A percentile compares a stretch with the other conserved stretches of the same genome.
Evolutionary conservation across 2,888 invertebrate species (phyloP).

Genomic region (Lepeophtheirus nordmannii): DNA sequence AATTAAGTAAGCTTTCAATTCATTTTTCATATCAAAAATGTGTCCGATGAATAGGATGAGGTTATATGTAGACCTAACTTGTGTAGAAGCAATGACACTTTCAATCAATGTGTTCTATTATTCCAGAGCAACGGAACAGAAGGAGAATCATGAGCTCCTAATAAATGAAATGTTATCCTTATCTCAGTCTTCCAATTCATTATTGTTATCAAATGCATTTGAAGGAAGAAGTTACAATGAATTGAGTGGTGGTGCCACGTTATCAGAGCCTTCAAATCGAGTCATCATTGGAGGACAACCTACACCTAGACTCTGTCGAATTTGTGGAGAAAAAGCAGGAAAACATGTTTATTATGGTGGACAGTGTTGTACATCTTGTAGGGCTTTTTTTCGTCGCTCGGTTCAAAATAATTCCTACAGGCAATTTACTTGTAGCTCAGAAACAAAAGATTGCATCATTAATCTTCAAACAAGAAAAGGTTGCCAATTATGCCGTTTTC

Average conservation of each 20-base stretch:
- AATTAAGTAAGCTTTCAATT: background rate
- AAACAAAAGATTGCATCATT: slow-evolving; percentile 29
- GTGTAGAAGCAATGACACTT: background rate
- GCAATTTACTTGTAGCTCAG: slow-evolving; percentile 30
- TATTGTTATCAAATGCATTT: background rate
- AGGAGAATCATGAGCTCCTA: background rate
- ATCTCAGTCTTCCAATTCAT: background rate
- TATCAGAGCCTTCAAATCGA: too few relatives aligned
- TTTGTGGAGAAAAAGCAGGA: slow-evolving; percentile 14
- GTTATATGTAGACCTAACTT: too few relatives aligned
- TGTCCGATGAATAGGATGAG: background rate
- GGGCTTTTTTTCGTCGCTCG: slow-evolving; percentile 30
- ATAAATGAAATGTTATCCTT: background rate
- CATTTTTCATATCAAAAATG: background rate
- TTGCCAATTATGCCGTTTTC: slow-evolving; percentile 30
- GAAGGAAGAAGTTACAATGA: too few relatives aligned
- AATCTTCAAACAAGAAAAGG: slow-evolving; percentile 30
- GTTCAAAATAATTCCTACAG: slow-evolving; percentile 30
- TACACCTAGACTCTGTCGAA: background rate
- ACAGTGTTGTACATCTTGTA: background rate
- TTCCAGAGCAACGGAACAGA: background rate
- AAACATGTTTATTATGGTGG: slow-evolving; percentile 17
- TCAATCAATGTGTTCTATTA: background rate
- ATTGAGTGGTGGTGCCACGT: too few relatives aligned
- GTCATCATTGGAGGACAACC: too few relatives aligned